Evolutionary conservation across 92 coral and sea anemone species (phyloP).

Genomic region (Siderastrea radians): DNA sequence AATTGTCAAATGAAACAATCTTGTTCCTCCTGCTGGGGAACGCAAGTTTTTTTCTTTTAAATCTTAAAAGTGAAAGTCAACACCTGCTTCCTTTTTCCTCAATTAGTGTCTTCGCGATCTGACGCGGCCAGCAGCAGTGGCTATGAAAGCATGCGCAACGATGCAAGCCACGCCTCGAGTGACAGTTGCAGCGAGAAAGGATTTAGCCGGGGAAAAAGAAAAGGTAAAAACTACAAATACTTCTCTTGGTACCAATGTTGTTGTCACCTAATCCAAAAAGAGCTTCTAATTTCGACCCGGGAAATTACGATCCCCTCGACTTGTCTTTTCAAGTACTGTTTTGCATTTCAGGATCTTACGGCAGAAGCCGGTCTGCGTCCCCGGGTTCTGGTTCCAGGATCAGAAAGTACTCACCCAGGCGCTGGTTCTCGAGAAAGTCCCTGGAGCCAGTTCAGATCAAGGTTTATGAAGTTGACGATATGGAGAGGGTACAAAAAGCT

Average conservation of each 20-base stretch:
- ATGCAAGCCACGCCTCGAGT: conserved; percentile 91
- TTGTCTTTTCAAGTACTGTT: no score
- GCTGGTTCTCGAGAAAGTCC: conserved; percentile 94
- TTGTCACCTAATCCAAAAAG: no score
- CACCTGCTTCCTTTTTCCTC: neutral
- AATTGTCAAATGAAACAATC: no score
- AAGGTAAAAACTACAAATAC: conserved; percentile 50
- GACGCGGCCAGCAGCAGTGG: conserved; percentile 99
- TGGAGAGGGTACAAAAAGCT: conserved; percentile 73
- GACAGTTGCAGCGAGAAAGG: conserved; percentile 98
- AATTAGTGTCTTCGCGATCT: conserved; percentile 86
- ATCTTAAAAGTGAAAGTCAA: neutral
- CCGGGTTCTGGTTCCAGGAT: conserved; percentile 73
- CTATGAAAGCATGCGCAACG: conserved; percentile 98
- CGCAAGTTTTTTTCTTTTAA: neutral
- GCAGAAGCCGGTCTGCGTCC: conserved; percentile 86
- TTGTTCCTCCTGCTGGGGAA: no score
- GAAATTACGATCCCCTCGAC: no score
- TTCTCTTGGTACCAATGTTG: neutral
- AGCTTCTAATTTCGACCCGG: no score
- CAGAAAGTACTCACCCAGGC: conserved; percentile 77
- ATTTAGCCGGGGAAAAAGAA: conserved; percentile 68
- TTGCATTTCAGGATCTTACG: conserved; percentile 52
- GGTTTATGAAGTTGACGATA: conserved; percentile 90
- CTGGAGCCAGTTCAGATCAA: conserved; percentile 86